Base-by-base conservation (phyloP, 2,888 invertebrate species). In the Drosophila tanythrix region DNA sequence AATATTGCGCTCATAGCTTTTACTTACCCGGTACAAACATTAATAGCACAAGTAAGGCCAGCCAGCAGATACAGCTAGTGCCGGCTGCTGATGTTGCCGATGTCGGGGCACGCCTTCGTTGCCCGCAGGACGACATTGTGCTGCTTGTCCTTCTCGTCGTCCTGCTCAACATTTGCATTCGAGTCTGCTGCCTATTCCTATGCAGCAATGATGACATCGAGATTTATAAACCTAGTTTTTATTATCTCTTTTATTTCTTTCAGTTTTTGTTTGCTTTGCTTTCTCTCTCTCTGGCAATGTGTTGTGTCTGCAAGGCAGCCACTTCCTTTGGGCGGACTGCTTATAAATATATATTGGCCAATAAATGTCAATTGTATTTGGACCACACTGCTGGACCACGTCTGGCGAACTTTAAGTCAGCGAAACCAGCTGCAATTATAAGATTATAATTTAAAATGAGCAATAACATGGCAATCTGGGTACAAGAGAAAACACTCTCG, bases 311-410 rank as follows among this genome's bases (percentile, higher is more conserved):
- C 64, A 51, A 31, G 48, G 38, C 36, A 50, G 63, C 63, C 71
- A 75, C 74, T 83, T 88, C 76, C 81, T 66, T 57, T 71, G 76
- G 75, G 74, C 61, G 72, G 69, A 55, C 57, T 68, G 76, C 88
- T 82, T 81, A 74, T 82, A 89, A 84, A 90, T 90, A 83, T 87
- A 85, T 85, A 84, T 90, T 82, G 82, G 82, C 81, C 89, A 90
- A 91, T 91, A 91, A 91, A 81, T 85, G 91, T 91, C 89, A 91
- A 90, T 85, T 89, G 79, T 82, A 64, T 76, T 79, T 69, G 56
- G 76, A 70, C 66, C 64, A 70, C 70, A 73, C 57, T 64, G 59
- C 73, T 57, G 64, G 52, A 31, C 35, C 35, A 58, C 31, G 61
- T 60, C 46, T 65, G 55, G 61, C 50, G 15, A 60, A 59, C 61